These are phyloP conservation scores for Thrips palmi DNA, from an alignment of 1,140 invertebrate species.

Conservation along the genomic window DNA sequence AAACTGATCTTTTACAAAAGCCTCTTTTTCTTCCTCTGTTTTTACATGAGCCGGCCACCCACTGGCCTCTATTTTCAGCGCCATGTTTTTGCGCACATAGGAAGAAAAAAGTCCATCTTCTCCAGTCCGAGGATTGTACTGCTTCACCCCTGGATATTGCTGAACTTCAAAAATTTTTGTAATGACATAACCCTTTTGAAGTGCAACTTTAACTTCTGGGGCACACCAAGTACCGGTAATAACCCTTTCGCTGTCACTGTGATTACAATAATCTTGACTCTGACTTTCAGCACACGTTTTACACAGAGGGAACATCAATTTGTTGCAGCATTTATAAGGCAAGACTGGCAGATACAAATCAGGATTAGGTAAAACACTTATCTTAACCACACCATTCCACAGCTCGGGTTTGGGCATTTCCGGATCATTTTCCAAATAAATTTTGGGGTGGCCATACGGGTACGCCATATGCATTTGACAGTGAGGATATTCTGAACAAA, in stretches of 20 bases:
- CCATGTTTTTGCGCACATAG: slow-evolving; percentile 20
- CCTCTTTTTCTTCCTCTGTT: slow-evolving; percentile 16
- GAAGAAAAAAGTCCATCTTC: slow-evolving; percentile 17
- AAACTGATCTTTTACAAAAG: slow-evolving; percentile 21
- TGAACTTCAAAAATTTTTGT: slow-evolving; percentile 22
- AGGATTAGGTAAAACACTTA: slow-evolving; percentile 18
- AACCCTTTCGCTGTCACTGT: slow-evolving; percentile 18
- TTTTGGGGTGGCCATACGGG: background rate
- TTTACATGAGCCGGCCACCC: slow-evolving; percentile 18
- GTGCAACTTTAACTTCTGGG: slow-evolving; percentile 22
- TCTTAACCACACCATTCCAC: slow-evolving; percentile 17
- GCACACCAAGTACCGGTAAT: slow-evolving; percentile 22
- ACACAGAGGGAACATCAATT: slow-evolving; percentile 20
- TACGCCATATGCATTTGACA: slow-evolving; percentile 3
- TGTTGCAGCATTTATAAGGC: slow-evolving; percentile 16
- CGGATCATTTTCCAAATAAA: too few species aligned
- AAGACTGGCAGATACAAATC: slow-evolving; percentile 20
- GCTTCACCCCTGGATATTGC: slow-evolving; percentile 17
- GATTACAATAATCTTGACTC: slow-evolving; percentile 12
- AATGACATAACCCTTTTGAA: slow-evolving; percentile 21
- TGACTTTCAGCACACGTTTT: slow-evolving; percentile 14
- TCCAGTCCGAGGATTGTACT: slow-evolving; percentile 7
- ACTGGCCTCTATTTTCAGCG: slow-evolving; percentile 20
- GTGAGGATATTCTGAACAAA: too few species aligned
- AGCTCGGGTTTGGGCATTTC: too few species aligned